These are phyloP conservation scores for Helarctos malayanus DNA, from an alignment of 2,797 vertebrate species.

Conservation along the genomic window DNA sequence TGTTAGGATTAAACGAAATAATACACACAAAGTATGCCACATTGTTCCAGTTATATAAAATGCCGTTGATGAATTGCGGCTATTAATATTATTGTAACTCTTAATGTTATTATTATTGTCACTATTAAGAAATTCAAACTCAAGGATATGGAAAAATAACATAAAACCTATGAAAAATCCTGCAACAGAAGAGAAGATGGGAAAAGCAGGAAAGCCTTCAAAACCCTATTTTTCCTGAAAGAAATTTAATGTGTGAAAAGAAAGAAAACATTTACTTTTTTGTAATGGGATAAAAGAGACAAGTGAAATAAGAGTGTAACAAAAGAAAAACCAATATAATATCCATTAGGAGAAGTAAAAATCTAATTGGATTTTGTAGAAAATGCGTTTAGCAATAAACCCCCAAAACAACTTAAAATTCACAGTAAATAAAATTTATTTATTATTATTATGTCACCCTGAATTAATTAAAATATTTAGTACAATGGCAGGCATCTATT, in stretches of 20 bases:
- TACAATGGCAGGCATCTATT: background rate
- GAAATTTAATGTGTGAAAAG: background rate
- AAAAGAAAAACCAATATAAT: slow-evolving; percentile 11
- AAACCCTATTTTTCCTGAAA: background rate
- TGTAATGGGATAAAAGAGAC: background rate
- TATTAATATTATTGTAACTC: background rate
- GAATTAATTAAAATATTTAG: background rate
- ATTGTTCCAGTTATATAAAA: background rate
- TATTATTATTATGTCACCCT: background rate
- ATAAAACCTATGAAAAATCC: background rate
- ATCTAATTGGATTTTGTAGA: background rate
- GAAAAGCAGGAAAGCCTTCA: background rate
- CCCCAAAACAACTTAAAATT: background rate
- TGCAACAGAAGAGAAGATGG: background rate
- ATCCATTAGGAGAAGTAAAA: background rate
- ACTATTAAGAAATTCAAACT: background rate
- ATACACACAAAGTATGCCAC: background rate
- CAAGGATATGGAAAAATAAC: background rate
- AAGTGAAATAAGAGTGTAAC: background rate
- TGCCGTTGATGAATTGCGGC: background rate
- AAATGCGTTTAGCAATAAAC: background rate
- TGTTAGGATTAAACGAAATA: background rate
- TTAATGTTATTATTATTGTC: background rate
- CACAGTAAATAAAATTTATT: background rate
- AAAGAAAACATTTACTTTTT: background rate